These are phyloP conservation scores for Ceratosolen fusciceps DNA, from an alignment of 1,140 invertebrate genomes.

Conservation along the genomic window DNA sequence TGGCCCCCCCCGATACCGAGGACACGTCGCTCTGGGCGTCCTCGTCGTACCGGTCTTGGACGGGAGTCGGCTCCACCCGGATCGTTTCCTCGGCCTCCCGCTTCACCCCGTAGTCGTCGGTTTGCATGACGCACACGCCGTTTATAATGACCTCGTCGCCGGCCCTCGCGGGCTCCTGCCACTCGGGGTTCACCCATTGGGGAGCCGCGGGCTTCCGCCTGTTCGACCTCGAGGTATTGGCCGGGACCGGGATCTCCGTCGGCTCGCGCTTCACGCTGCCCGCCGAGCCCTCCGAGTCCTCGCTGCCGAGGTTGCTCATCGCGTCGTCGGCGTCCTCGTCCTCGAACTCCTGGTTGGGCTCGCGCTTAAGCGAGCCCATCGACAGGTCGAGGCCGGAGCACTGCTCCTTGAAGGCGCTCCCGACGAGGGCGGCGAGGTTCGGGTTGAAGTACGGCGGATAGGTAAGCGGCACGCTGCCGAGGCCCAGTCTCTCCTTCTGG, in stretches of 20 bases:
- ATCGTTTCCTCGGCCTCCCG: constrained; percentile 79
- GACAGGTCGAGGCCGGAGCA: constrained; percentile 85
- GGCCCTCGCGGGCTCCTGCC: constrained; percentile 80
- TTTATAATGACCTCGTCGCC: constrained; percentile 88
- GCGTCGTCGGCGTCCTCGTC: constrained; percentile 82
- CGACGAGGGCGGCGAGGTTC: constrained; percentile 79
- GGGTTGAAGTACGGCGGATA: constrained; percentile 84
- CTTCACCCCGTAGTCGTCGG: constrained; percentile 78
- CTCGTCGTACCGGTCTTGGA: constrained; percentile 74
- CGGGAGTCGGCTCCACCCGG: constrained; percentile 80
- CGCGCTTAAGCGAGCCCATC: constrained; percentile 83
- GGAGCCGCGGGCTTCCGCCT: constrained; percentile 94
- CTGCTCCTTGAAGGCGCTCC: constrained; percentile 81
- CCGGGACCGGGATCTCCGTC: constrained; percentile 72
- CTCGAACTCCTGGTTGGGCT: constrained; percentile 81
- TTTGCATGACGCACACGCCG: constrained; percentile 91
- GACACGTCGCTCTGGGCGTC: constrained; percentile 73
- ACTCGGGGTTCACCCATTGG: constrained; percentile 96
- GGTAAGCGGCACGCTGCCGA: constrained; percentile 74
- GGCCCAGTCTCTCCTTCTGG: constrained; percentile 84
- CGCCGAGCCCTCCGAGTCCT: constrained; percentile 77
- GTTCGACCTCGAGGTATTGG: constrained; percentile 69
- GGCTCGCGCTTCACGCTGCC: constrained; percentile 72
- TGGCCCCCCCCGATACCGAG: constrained; percentile 70
- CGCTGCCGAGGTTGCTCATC: constrained; percentile 83